These are phyloP conservation scores for Eilema sororculum DNA, from an alignment of 2,888 invertebrate genomes.

Conservation along the genomic window DNA sequence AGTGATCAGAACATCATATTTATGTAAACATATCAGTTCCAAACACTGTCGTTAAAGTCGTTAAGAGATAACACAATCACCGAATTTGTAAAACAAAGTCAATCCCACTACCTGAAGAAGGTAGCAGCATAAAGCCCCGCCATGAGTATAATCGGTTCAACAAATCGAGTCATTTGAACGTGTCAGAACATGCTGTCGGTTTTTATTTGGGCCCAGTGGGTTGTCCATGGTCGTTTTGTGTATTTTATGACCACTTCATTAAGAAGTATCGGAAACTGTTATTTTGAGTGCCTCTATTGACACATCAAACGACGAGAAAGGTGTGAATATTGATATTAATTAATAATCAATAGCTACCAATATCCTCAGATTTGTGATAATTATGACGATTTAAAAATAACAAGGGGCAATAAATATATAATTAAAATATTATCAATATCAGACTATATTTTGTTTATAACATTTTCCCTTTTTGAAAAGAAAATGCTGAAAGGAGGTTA, in stretches of 20 bases:
- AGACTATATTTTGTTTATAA: not conserved
- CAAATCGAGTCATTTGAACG: slow-evolving; percentile 81
- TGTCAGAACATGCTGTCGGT: slow-evolving; percentile 80
- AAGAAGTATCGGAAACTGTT: slow-evolving; percentile 65
- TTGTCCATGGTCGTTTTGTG: slow-evolving; percentile 78
- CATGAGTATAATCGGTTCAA: slow-evolving; percentile 77
- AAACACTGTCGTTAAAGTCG: slow-evolving; percentile 47
- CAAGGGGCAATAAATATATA: not conserved
- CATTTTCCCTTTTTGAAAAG: not conserved
- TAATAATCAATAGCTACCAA: not conserved
- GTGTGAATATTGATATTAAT: slow-evolving; percentile 23
- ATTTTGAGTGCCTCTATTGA: slow-evolving; percentile 71
- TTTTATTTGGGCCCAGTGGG: slow-evolving; percentile 79
- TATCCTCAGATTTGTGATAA: not conserved
- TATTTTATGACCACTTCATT: slow-evolving; percentile 82
- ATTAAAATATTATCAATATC: not conserved
- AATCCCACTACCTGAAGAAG: slow-evolving; percentile 65
- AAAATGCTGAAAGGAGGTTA: not conserved
- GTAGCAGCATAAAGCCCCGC: slow-evolving; percentile 46
- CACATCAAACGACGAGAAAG: slow-evolving; percentile 59
- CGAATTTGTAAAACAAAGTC: slow-evolving; percentile 78
- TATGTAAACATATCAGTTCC: slow-evolving; percentile 31
- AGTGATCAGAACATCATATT: not conserved
- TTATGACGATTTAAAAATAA: too few relatives aligned
- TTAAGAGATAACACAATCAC: slow-evolving; percentile 67